Evolutionary conservation across 53 echinoderm and acorn worm species (phyloP).

Genomic region (Stichopus horrens): DNA sequence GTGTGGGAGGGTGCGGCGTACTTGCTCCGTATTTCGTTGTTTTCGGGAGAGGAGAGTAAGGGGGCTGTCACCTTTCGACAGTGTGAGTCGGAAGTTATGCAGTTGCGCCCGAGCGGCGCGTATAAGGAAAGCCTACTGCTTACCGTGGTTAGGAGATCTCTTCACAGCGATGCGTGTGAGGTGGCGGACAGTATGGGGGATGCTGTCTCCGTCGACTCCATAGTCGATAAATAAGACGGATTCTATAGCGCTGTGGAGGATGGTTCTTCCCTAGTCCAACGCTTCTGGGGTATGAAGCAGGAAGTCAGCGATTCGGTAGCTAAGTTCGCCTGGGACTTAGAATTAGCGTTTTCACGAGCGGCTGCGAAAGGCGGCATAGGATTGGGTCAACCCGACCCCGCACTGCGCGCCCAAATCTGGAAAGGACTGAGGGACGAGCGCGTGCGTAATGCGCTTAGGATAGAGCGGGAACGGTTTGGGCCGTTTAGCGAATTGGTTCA

Average conservation of each 20-base stretch:
- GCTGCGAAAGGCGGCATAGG: no score
- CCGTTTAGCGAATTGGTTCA: not conserved
- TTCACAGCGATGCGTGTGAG: not conserved
- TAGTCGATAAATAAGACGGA: not conserved
- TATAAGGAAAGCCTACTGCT: no score
- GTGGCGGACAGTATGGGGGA: no score
- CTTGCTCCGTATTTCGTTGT: no score
- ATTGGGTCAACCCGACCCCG: not conserved
- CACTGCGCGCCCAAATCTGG: not conserved
- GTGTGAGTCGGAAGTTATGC: no score
- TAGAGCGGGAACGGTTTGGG: not conserved
- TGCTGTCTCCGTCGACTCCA: not conserved
- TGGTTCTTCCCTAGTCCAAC: no score
- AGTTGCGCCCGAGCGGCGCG: no score
- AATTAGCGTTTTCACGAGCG: no score
- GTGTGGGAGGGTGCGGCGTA: no score
- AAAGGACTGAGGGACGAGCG: not conserved
- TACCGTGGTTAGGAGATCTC: no score
- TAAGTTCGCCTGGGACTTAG: not conserved
- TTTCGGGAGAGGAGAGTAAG: no score
- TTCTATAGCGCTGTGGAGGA: slow-evolving; percentile 24
- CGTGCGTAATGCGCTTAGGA: not conserved
- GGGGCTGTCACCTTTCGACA: no score
- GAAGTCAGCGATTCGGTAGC: not conserved
- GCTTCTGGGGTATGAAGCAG: slow-evolving; percentile 14